Evolutionary conservation across 2,113 vertebrate genomes (phyloP), one percentile per base, ranked within the genome.

Genomic region (Tychaedon coryphoeus): DNA sequence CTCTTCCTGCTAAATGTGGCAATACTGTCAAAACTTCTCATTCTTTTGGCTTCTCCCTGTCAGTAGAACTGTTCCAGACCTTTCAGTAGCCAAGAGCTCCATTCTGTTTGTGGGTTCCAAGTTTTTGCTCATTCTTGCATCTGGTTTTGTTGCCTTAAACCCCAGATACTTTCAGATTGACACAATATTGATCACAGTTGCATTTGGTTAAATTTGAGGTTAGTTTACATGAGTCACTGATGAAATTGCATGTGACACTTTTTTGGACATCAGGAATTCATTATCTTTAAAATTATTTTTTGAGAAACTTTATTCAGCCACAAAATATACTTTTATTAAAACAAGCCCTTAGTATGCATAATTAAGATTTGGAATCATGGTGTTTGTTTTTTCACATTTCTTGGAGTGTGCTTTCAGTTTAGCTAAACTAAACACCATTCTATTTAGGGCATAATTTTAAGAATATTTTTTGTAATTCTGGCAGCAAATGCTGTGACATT

Each of bases 351-450:
- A 66, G 71, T 90, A 29, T 94, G 54, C 80, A 14, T 57, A 72
- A 70, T 75, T 81, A 93, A 79, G 72, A 94, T 96, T 93, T 94
- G 81, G 84, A 95, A 69, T 76, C 56, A 4, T 50, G 70, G 36
- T 93, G 42, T 93, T 97, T 96, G 43, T 66, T 93, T 61, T 83
- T 94, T 94, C 54, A 58, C 67, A 45, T 93, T 97, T 96, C 66
- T 95, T 93, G 94, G 91, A 95, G 86, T 90, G 83, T 93, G 67
- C 94, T 97, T 94, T 95, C 58, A 53, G 78, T 96, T 93, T 95
- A 97, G 88, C 74, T 87, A 83, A 94, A 96, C 83, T 83, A 86
- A 94, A 96, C 93, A 90, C 18, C 9, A 40, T 79, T 95, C 93
- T 93, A 92, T 91, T 87, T 72, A 86, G 60, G 74, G 51, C 66